Conservation (phyloP, 1,140 invertebrate genomes). For the Mactra quadrangularis region DNA sequence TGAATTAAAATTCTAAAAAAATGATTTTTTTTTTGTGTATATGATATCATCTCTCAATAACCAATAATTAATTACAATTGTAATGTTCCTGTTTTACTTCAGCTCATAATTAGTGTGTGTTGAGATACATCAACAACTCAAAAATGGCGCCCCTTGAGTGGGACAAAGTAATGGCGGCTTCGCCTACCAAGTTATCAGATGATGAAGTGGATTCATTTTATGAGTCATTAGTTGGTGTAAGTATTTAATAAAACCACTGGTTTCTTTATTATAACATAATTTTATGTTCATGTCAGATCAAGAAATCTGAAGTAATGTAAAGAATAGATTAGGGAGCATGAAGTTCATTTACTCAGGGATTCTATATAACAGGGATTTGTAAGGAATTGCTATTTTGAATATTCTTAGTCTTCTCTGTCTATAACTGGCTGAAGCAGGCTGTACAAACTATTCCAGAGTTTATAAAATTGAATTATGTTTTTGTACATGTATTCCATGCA, state of each 20-base stretch:
- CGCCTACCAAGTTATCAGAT: conserved; percentile 69
- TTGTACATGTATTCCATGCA: no score
- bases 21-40: no score
- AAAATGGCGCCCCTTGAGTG: conserved; percentile 80
- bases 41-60: background rate
- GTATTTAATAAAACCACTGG: no score
- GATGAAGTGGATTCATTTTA: conserved; percentile 76
- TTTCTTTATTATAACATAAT: no score
- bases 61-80: background rate
- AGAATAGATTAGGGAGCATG: background rate
- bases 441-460: no score
- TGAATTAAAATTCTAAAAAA: background rate
- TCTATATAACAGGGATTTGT: no score
- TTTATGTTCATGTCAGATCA: no score
- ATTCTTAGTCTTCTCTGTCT: no score
- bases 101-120: background rate
- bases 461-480: no score
- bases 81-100: background rate
- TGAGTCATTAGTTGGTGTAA: conserved; percentile 74
- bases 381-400: no score
- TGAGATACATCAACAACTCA: background rate
- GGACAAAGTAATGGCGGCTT: conserved; percentile 77
- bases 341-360: background rate
- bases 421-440: no score
- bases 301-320: no score